A percentile compares a stretch with the other conserved stretches of the same genome.
Conservation (phyloP, 2,797 vertebrate species). For the Balearica regulorum region DNA sequence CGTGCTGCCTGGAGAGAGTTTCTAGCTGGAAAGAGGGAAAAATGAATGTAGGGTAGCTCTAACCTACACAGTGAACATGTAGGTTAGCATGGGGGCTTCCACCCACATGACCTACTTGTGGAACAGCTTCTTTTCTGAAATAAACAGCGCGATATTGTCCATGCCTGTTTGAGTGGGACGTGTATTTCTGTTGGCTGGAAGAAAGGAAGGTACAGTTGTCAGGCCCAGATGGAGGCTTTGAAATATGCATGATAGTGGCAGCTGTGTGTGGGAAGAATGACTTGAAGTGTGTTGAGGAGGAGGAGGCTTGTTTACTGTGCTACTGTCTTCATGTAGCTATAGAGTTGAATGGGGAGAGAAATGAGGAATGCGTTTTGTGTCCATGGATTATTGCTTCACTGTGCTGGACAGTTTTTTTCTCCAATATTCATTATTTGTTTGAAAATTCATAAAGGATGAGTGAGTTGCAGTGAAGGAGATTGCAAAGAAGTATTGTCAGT, state of each 20-base stretch:
- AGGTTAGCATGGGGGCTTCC: constrained; percentile 45
- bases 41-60: not conserved
- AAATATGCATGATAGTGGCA: constrained; percentile 77
- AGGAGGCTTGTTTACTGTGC: constrained; percentile 68
- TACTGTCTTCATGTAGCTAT: constrained; percentile 59
- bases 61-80: not conserved
- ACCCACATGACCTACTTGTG: constrained; percentile 48
- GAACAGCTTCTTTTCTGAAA: constrained; percentile 64
- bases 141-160: constrained; percentile 40
- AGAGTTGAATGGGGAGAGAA: constrained; percentile 68
- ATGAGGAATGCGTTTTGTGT: constrained; percentile 11
- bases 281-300: constrained; percentile 73
- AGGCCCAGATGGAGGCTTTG: constrained; percentile 79
- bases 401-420: not conserved
- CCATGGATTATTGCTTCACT: constrained; percentile 1
- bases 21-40: not conserved
- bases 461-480: not conserved
- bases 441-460: not conserved
- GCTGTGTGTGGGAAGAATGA: constrained; percentile 80
- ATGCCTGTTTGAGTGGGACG: constrained; percentile 70
- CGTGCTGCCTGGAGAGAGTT: not conserved
- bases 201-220: constrained; percentile 76
- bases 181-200: constrained; percentile 72
- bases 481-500: not conserved
- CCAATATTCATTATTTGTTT: not conserved